These are phyloP conservation scores for Apocheima hispidaria DNA, from an alignment of 2,888 invertebrate genomes.

Conservation along the genomic window DNA sequence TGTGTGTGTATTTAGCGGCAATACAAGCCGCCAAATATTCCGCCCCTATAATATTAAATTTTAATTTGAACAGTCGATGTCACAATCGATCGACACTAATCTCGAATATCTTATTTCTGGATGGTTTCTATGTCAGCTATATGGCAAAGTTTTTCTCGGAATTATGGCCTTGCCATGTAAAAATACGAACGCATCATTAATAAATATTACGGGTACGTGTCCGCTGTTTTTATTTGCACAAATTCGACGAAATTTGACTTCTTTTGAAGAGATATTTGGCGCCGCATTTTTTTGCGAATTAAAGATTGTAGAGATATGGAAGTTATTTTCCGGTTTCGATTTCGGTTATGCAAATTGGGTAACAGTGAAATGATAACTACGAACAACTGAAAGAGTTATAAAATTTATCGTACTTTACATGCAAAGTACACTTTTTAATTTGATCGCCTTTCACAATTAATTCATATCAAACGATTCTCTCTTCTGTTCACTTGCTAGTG, in stretches of 20 bases:
- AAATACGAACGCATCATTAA: conserved; percentile 29
- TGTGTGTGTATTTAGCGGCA: too few relatives aligned
- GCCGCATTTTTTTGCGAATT: conserved; percentile 13
- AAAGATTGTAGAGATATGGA: conserved; percentile 16
- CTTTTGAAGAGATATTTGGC: conserved; percentile 41
- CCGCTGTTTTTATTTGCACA: conserved; percentile 23
- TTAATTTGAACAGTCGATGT: too few relatives aligned
- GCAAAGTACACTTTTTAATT: background rate
- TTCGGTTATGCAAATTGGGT: conserved; percentile 14
- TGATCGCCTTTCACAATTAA: background rate
- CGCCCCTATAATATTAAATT: too few relatives aligned
- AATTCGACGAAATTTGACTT: conserved; percentile 27
- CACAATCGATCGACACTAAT: too few relatives aligned
- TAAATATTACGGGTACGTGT: conserved; percentile 25
- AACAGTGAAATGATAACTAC: conserved; percentile 6
- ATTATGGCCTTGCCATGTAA: conserved; percentile 3
- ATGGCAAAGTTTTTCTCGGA: conserved; percentile 19
- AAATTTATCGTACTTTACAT: background rate
- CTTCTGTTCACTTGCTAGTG: too few relatives aligned
- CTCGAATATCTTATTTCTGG: background rate
- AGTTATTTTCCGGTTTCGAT: conserved; percentile 13
- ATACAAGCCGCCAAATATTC: too few relatives aligned
- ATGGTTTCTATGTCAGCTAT: conserved; percentile 1
- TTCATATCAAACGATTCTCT: background rate
- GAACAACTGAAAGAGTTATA: conserved; percentile 5